Percentiles rank a stretch among this genome's conserved stretches.
These are phyloP conservation scores for Squalus acanthias DNA, from an alignment of 2,797 vertebrate species.

Conservation along the genomic window DNA sequence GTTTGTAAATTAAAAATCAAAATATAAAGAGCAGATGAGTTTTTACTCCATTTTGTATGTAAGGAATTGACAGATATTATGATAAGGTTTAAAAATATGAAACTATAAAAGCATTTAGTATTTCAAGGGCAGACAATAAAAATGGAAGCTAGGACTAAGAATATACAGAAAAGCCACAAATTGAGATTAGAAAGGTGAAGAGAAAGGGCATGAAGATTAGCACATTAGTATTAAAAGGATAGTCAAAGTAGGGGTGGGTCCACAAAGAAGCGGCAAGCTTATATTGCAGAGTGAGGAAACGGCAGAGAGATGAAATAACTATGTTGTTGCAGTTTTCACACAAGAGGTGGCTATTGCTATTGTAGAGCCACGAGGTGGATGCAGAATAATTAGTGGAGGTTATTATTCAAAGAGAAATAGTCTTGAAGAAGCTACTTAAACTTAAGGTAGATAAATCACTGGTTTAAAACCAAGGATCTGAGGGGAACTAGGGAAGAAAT, in stretches of 20 bases:
- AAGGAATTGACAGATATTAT: background rate
- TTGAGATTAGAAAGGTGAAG: background rate
- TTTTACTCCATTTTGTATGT: background rate
- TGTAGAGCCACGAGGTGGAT: background rate
- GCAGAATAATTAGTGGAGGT: background rate
- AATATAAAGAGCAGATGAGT: background rate
- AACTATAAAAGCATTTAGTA: background rate
- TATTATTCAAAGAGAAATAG: background rate
- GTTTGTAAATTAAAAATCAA: slow-evolving; percentile 3
- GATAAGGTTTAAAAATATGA: background rate
- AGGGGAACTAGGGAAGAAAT: background rate
- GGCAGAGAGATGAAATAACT: background rate
- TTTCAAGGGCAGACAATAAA: background rate
- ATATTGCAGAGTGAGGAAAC: background rate
- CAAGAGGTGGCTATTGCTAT: background rate
- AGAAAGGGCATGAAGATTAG: background rate
- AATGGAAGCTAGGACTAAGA: background rate
- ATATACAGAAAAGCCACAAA: background rate
- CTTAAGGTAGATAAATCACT: background rate
- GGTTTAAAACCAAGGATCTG: background rate
- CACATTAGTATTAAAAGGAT: background rate
- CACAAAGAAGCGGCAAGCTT: background rate
- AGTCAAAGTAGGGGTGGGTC: background rate
- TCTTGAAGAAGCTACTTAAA: background rate
- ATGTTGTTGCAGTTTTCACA: background rate